phyloP scores from a whole-genome alignment of 35 echinoderm and acorn worm species.

The Amphiura filiformis region DNA sequence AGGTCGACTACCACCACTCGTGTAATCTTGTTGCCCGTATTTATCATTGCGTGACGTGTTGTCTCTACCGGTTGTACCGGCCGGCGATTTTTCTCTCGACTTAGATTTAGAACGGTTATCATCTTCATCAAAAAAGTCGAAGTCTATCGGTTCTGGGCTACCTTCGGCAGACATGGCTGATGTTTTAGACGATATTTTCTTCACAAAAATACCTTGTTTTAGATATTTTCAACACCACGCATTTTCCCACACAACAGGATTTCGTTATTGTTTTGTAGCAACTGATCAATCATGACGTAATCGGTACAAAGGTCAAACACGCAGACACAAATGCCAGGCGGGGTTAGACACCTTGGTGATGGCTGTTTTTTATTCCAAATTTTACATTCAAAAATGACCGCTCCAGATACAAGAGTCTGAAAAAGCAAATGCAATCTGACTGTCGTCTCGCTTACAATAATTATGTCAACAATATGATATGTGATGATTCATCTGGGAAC shows the following conservation, averaged over 20 bases:
- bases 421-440: too few species aligned
- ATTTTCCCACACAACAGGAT: background rate
- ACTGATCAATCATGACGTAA: conserved; percentile 8
- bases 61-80: background rate
- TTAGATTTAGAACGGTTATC: background rate
- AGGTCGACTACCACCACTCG: background rate
- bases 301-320: background rate
- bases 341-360: background rate
- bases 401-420: too few species aligned
- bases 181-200: background rate
- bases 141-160: conserved; percentile 70
- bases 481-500: too few species aligned
- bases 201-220: background rate
- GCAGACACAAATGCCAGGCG: background rate
- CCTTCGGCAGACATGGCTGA: conserved; percentile 27
- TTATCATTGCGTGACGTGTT: background rate
- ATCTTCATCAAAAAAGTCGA: conserved; percentile 83
- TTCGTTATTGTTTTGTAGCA: conserved; percentile 7
- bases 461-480: too few species aligned
- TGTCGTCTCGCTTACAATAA: too few species aligned
- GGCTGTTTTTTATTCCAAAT: too few species aligned
- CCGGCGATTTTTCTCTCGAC: too few species aligned
- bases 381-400: too few species aligned
- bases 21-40: background rate
- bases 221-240: background rate